Evolutionary conservation across 1,140 invertebrate genomes (phyloP).

Genomic region (Drosophila carrolli): DNA sequence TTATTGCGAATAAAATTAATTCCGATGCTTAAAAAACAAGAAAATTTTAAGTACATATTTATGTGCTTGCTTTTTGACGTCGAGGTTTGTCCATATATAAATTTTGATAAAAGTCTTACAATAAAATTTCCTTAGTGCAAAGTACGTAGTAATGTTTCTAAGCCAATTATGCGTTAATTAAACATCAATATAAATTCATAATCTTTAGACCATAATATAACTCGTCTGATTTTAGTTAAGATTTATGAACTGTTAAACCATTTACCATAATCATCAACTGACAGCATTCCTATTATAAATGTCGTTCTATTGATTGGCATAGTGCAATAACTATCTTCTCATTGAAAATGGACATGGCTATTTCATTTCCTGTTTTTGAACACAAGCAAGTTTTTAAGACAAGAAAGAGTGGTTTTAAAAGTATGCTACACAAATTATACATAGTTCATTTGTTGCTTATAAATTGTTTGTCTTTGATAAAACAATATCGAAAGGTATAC

Average conservation of each 20-base stretch:
- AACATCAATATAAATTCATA: not conserved
- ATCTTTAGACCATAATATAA: not conserved
- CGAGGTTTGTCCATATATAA: not conserved
- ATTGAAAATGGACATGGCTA: constrained; percentile 8
- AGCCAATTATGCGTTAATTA: not conserved
- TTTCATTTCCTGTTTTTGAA: constrained; percentile 19
- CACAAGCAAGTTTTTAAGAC: not conserved
- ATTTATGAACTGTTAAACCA: no score
- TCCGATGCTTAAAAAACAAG: constrained; percentile 1
- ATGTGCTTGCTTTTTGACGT: not conserved
- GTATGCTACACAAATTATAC: not conserved
- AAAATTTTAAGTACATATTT: constrained; percentile 20
- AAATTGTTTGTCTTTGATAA: not conserved
- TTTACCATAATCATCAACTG: not conserved
- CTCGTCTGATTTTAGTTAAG: no score
- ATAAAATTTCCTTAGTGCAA: constrained; percentile 1
- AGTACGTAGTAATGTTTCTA: not conserved
- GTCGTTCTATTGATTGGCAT: constrained; percentile 11
- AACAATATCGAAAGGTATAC: constrained; percentile 2
- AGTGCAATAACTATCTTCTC: not conserved
- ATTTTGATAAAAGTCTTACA: not conserved
- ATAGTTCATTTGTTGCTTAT: not conserved
- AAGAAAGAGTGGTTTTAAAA: not conserved
- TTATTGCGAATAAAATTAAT: constrained; percentile 9
- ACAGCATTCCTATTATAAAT: constrained; percentile 16